A percentile compares a stretch with the other conserved stretches of the same genome.
Evolutionary conservation across 2,797 vertebrate species (phyloP).

Genomic region (Intellagama lesueurii): DNA sequence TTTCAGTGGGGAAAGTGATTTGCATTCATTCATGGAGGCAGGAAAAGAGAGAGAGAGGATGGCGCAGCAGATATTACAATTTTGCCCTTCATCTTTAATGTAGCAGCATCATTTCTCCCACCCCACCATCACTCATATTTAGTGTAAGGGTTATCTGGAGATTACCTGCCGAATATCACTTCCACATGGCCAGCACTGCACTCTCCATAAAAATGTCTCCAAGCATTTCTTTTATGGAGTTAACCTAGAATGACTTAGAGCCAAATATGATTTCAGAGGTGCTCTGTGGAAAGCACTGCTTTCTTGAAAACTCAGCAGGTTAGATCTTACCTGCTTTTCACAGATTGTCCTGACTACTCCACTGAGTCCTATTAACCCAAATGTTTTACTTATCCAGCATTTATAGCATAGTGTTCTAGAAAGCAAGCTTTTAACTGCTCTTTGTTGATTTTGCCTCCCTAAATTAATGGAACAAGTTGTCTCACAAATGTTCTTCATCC

Average conservation of each 20-base stretch:
- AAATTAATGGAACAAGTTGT: conserved; percentile 31
- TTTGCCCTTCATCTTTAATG: conserved; percentile 27
- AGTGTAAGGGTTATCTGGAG: not conserved
- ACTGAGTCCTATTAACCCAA: conserved; percentile 48
- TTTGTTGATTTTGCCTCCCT: conserved; percentile 35
- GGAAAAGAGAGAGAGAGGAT: not conserved
- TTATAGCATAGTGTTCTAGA: conserved; percentile 25
- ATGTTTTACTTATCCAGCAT: conserved; percentile 50
- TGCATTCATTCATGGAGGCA: not conserved
- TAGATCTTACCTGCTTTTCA: conserved; percentile 26
- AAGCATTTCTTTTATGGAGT: conserved; percentile 44
- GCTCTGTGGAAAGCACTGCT: conserved; percentile 1
- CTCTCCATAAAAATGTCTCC: conserved; percentile 29
- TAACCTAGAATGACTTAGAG: conserved; percentile 41
- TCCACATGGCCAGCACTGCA: conserved; percentile 12
- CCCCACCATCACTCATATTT: conserved; percentile 41
- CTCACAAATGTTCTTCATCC: conserved; percentile 23
- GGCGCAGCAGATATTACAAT: conserved; percentile 14
- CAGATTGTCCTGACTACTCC: conserved; percentile 31
- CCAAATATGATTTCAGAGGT: conserved; percentile 24
- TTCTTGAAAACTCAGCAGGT: conserved; percentile 45
- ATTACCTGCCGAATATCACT: conserved; percentile 17
- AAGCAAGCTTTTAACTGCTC: conserved; percentile 33
- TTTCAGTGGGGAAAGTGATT: conserved; percentile 11
- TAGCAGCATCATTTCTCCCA: conserved; percentile 13